Conservation (phyloP, 23 tunicate genomes). For the Ciona savignyi region DNA sequence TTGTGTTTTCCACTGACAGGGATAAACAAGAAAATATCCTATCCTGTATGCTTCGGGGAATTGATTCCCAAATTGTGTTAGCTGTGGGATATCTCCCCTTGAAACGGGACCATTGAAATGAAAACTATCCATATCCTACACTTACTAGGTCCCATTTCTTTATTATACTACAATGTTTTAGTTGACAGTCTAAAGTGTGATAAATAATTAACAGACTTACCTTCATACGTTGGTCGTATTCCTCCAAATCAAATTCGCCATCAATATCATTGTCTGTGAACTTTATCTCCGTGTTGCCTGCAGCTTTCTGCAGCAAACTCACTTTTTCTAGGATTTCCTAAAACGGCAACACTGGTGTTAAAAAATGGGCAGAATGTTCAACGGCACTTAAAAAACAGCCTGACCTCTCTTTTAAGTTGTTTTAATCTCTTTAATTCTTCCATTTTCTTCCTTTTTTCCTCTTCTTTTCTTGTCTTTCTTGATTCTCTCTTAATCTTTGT, state of each 20-base stretch:
- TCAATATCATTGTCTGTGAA: conserved; percentile 50
- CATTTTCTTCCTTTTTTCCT: conserved; percentile 46
- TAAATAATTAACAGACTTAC: conserved; percentile 16
- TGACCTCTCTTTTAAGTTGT: conserved; percentile 60
- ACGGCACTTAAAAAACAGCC: too few species aligned
- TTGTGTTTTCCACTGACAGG: too few species aligned
- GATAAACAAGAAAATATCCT: too few species aligned
- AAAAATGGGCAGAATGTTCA: too few species aligned
- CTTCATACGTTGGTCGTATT: conserved; percentile 83
- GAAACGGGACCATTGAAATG: too few species aligned
- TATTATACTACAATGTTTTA: too few species aligned
- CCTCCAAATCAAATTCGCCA: conserved; percentile 58
- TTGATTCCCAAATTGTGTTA: too few species aligned
- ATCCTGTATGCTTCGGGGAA: too few species aligned
- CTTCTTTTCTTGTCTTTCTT: conserved; percentile 40
- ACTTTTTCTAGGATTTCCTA: conserved; percentile 79
- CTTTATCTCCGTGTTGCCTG: conserved; percentile 65
- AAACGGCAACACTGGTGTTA: not conserved
- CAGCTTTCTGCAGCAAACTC: conserved; percentile 44
- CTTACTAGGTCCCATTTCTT: too few species aligned
- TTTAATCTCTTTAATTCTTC: conserved; percentile 78
- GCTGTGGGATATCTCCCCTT: too few species aligned
- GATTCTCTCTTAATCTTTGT: conserved; percentile 47
- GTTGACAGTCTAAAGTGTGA: too few species aligned
- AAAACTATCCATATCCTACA: too few species aligned